These are phyloP conservation scores for Takifugu bimaculatus DNA, from an alignment of 2,113 vertebrate species.

Conservation along the genomic window DNA sequence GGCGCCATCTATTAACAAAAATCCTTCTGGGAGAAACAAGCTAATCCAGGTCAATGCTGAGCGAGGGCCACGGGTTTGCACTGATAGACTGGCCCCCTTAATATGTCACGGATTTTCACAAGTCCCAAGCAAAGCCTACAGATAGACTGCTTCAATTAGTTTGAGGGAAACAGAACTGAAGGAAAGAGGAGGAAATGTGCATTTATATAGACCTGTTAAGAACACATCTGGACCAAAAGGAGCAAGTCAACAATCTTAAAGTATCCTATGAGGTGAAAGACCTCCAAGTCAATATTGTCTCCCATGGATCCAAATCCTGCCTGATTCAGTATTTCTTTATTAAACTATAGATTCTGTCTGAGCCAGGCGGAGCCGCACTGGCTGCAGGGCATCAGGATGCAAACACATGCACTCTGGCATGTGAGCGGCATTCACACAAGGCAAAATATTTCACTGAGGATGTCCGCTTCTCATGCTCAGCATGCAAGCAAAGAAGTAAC, in stretches of 20 bases:
- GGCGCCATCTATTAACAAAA: conserved; percentile 33
- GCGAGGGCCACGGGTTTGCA: background rate
- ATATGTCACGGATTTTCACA: background rate
- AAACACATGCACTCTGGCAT: conserved; percentile 40
- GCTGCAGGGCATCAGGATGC: conserved; percentile 45
- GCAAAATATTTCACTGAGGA: conserved; percentile 13
- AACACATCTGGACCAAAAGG: conserved; percentile 23
- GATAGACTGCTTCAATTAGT: no score
- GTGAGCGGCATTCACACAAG: conserved; percentile 23
- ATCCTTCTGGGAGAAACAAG: conserved; percentile 11
- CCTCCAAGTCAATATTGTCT: conserved; percentile 52
- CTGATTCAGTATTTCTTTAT: conserved; percentile 44
- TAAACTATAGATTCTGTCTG: conserved; percentile 37
- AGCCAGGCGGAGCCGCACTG: conserved; percentile 25
- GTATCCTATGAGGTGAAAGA: conserved; percentile 47
- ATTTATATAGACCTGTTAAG: background rate
- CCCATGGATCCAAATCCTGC: conserved; percentile 26
- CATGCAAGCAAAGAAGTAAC: conserved; percentile 11
- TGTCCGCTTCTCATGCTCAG: conserved; percentile 10
- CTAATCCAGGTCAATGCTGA: conserved; percentile 30
- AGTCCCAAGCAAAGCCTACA: no score
- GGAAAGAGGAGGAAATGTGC: background rate
- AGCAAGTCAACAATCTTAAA: conserved; percentile 33
- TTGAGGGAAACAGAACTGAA: conserved; percentile 15
- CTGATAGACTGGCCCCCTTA: background rate